Base-by-base conservation (phyloP, 1,140 invertebrate genomes). In the Neotoxoptera formosana region DNA sequence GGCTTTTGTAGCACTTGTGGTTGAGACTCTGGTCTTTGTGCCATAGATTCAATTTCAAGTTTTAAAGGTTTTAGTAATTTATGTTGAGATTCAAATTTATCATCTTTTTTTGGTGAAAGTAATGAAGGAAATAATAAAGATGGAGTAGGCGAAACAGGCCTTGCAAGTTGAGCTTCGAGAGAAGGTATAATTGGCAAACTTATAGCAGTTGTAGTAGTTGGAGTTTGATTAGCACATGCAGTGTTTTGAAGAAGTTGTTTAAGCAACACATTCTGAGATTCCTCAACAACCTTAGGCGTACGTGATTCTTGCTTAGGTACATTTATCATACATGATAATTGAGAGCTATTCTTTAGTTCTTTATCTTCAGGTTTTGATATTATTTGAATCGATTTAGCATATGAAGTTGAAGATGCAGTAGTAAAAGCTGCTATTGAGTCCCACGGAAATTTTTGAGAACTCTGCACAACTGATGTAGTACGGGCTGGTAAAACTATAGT, bases 191-290 rank as follows among this genome's bases (percentile, higher is more conserved):
- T 94, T 0, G 97, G 97, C 91, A 93, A 53, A 86, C 88, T 94
- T 53, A 93, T 36, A 23, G 94, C 87, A 93, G 48, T 88, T 94
- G 95, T 94, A 94, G 95, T 93, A 48, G 96, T 95, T 93, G 95
- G 95, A 94, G 95, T 95, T 36, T 95, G 95, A 67, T 96, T 96
- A 14, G 96, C 96, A 95, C 96, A 97, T 14, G 96, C 97, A 21
- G 97, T 98, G 94, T 98, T 98, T 95, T 99, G 98, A 36, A 99
- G 95, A 47, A 99, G 95, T 95, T 99, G 98, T 94, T 99, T 99
- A 36, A 99, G 95, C 34, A 99, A 95, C 21, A 98, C 98, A 95
- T 99, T 98, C 95, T 98, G 98, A 2, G 97, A 97, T 94, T 98
- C 97, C 94, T 98, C 97, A 86, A 93, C 81, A 8, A 91, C 48